Evolutionary conservation across 2,113 vertebrate genomes (phyloP), one percentile per base, ranked within the genome.

Genomic region (Chlorodrepanis virens): DNA sequence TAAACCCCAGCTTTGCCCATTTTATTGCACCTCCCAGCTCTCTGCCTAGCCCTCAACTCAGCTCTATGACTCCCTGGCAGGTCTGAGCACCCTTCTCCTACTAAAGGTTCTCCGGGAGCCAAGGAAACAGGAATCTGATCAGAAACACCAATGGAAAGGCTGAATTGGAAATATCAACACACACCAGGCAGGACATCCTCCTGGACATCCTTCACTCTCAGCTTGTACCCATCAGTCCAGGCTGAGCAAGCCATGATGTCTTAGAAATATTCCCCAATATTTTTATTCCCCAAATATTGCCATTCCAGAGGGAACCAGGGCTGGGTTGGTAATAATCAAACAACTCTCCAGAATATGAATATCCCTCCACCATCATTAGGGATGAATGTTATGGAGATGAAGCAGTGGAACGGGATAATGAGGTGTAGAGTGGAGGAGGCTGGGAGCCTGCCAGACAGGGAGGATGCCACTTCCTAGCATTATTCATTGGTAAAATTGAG

Each of bases 401-500:
- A 94, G 78, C 75, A 87, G 83, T n/a, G 49, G 35, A 64, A 76
- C 8, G 6, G 80, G 75, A 89, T 92, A 92, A 96, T 78, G 90
- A 96, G 89, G 91, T 91, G 72, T 79, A 84, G 85, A 76, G 67
- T 4, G 45, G 44, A 28, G 71, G 78, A 90, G 88, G 59, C 56
- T 95, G 92, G 59, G 83, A 92, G 68, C 57, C 75, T 81, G 87
- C 71, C 91, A 83, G 50, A 37, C 64, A 9, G 64, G 75, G 87
- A 94, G 81, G 89, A 71, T 80, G 94, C 89, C 83, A 35, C 89
- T 90, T 95, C 79, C 75, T 18, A 76, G 61, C 31, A 78, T 91
- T 96, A 86, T 49, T 91, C 93, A 85, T 23, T 17, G 83, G 86
- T 42, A 83, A 92, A 94, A 86, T 12, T 77, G 83, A 88, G 81